These are phyloP conservation scores for Homarus americanus DNA, from an alignment of 1,140 invertebrate species.

Conservation along the genomic window DNA sequence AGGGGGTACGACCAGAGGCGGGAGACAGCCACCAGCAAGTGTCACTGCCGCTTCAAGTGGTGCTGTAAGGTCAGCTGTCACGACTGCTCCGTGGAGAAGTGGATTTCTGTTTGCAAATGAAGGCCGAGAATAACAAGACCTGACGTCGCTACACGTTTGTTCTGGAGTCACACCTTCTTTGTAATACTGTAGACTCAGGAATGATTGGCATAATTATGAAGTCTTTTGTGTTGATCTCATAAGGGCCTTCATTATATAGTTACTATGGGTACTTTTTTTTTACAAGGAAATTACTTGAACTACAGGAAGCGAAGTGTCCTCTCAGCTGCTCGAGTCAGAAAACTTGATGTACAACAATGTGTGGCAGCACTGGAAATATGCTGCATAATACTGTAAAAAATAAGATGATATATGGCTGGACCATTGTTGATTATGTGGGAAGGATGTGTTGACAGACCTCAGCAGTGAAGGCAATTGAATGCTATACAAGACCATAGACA, in stretches of 20 bases:
- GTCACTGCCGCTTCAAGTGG: slow-evolving; percentile 97
- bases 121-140: background rate
- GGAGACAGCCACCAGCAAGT: slow-evolving; percentile 83
- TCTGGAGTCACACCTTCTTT: background rate
- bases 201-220: background rate
- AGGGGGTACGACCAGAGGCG: slow-evolving; percentile 84
- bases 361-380: too few relatives aligned
- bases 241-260: background rate
- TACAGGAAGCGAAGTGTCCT: too few relatives aligned
- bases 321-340: too few relatives aligned
- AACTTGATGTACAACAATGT: too few relatives aligned
- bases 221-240: background rate
- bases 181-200: background rate
- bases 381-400: too few relatives aligned
- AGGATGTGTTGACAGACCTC: too few relatives aligned
- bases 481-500: too few relatives aligned
- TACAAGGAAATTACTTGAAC: too few relatives aligned
- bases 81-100: slow-evolving; percentile 89
- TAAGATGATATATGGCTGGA: too few relatives aligned
- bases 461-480: too few relatives aligned
- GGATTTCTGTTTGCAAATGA: slow-evolving; percentile 90
- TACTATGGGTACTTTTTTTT: background rate
- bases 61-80: slow-evolving; percentile 98
- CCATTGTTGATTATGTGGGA: too few relatives aligned
- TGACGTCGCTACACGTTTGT: background rate